Base-by-base conservation (phyloP, 2,888 invertebrate genomes). In the Ochlodes sylvanus region DNA sequence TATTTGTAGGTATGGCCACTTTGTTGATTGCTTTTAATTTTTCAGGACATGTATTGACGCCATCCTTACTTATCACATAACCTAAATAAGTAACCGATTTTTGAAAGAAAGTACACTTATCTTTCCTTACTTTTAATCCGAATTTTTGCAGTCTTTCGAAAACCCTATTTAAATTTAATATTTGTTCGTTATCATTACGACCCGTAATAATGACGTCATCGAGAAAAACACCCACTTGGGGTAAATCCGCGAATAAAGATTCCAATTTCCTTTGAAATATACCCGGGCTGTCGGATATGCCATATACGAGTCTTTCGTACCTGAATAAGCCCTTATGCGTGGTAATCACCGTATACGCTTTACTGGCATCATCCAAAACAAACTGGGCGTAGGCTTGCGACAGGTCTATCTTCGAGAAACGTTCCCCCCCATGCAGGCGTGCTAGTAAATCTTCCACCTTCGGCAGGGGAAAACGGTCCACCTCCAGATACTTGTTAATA, bases 261-360 rank as follows among this genome's bases (percentile, higher is more conserved):
- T 73, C 73, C 19, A 73, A 17, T 3, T 65, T 63, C n/a, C 72
- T 64, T 54, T 76, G 75, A 63, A 76, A 76, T 14, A 72, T 73
- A 0, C 73, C 73, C 3, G 75, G 73, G 17, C 73, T 74, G 1
- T 72, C 72, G 0, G 72, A 19, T 9, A 75, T 15, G 0, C 74
- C 74, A 50, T 72, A 74, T 10, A 72, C 57, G 0, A 75, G 41
- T 9, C 75, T 41, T 52, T 75, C 74, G 17, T 69, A 75, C 52
- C 42, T 68, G 47, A 69, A 75, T 4, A 75, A n/a, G n/a, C n/a
- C n/a, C n/a, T n/a, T n/a, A n/a, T n/a, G n/a, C n/a, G n/a, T n/a
- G n/a, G n/a, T n/a, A 55, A 0, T 71, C 0, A 73, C 72, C 0
- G 72, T 72, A 38, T 62, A 73, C n/a, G n/a, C n/a, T 34, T 60